Evolutionary conservation across 1,140 invertebrate species (phyloP), one percentile per base, ranked within the genome.

Genomic region (Trypoxylus dichotomus): DNA sequence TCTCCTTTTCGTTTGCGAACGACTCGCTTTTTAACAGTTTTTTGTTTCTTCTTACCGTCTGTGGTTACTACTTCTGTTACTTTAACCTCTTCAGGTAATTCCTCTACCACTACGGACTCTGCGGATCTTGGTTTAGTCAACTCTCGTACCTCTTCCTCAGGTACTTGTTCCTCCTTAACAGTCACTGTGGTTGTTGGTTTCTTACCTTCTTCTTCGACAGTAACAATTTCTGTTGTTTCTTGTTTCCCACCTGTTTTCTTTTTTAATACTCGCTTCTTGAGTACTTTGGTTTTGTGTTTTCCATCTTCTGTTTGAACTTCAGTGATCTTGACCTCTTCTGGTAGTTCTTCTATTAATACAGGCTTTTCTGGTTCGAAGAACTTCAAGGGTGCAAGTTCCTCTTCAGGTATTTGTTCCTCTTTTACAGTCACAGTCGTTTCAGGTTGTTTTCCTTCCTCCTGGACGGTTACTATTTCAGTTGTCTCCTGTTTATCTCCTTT

Each of bases 271-370:
- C 81, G 78, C 78, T 83, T 85, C 37, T 83, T 83, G 42, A 82
- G 79, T 11, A 84, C 78, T 60, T 80, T 82, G 37, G 84, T 85
- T 74, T 76, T 84, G 8, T 77, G 82, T 80, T 83, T 81, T n/a
- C 82, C 82, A 60, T 82, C 78, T 27, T 85, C 77, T 54, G 84
- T 83, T 71, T 82, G 75, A 77, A 81, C 81, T 79, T 85, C 84
- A 58, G 82, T 79, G 43, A 83, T 78, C 73, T 85, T 83, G 11
- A 84, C 85, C 79, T 88, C 85, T 81, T 88, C 87, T 19, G 84
- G 84, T 25, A 81, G 43, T 73, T 86, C 83, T 81, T 86, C 79
- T 10, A 85, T 63, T 15, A 80, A 27, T 29, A 19, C 11, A 19
- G 71, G 5, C 15, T 73, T 25, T 73, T 32, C 25, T 3, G 71